Conservation (phyloP, 2,113 vertebrate genomes). For the Paracanthobrama guichenoti region DNA sequence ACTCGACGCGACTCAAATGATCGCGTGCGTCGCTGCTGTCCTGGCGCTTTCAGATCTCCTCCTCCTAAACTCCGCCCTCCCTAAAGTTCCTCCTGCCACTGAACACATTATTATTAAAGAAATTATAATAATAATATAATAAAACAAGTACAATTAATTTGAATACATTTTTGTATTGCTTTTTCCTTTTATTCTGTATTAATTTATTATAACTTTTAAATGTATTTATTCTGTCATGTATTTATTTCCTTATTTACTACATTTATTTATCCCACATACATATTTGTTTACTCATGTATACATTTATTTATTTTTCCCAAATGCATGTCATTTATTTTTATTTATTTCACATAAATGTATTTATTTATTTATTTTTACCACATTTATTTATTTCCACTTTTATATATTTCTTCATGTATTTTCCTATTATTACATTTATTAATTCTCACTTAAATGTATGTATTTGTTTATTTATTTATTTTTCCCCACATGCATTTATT, state of each 20-base stretch:
- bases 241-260: neutral
- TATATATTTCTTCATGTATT: too few relatives aligned
- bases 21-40: neutral
- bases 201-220: neutral
- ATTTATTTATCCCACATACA: neutral
- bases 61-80: constrained; percentile 20
- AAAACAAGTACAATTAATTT: too few relatives aligned
- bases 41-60: constrained; percentile 53
- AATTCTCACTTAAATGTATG: too few relatives aligned
- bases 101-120: too few relatives aligned
- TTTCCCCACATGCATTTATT: neutral
- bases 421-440: too few relatives aligned
- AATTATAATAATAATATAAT: too few relatives aligned
- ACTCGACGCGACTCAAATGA: neutral
- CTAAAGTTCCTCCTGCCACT: neutral
- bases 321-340: neutral
- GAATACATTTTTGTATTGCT: neutral
- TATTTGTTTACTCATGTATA: too few relatives aligned
- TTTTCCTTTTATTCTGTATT: neutral
- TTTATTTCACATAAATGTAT: neutral
- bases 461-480: neutral
- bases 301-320: too few relatives aligned
- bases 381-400: too few relatives aligned
- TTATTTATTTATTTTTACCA: neutral
- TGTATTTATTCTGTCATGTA: too few relatives aligned